Percentiles rank a stretch among this genome's conserved stretches.
Evolutionary conservation across 1,140 invertebrate genomes (phyloP).

Genomic region (Bilobella aurantiaca): DNA sequence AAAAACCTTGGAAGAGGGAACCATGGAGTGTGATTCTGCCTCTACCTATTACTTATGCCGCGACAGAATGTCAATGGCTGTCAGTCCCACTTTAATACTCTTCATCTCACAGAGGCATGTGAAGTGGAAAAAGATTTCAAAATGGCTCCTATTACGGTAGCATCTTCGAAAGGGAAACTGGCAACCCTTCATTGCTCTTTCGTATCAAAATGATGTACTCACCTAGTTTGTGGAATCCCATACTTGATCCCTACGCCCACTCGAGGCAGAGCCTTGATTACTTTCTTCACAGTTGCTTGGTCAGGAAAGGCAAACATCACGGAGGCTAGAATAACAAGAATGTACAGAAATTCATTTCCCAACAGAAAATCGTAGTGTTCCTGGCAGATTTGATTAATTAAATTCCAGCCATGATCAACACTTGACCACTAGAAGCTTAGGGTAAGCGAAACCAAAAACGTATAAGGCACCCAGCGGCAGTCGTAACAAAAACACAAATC

Average conservation of each 20-base stretch:
- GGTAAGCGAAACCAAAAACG: background rate
- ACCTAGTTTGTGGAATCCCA: constrained; percentile 93
- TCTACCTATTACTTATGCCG: too few relatives aligned
- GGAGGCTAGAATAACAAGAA: constrained; percentile 63
- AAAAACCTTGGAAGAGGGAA: too few relatives aligned
- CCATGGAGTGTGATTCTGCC: too few relatives aligned
- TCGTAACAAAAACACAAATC: too few relatives aligned
- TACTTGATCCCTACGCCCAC: constrained; percentile 99
- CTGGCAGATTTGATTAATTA: background rate
- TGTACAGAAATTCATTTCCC: background rate
- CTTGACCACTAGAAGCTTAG: background rate
- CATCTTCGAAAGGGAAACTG: too few relatives aligned
- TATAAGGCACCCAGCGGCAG: too few relatives aligned
- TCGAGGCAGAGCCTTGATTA: constrained; percentile 91
- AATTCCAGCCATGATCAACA: background rate
- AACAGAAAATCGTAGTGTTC: background rate
- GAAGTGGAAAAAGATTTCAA: too few relatives aligned
- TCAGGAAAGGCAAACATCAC: constrained; percentile 97
- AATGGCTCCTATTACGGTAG: too few relatives aligned
- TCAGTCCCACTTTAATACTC: too few relatives aligned
- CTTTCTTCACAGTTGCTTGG: constrained; percentile 92
- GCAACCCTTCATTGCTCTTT: too few relatives aligned
- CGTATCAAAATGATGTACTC: constrained; percentile 36
- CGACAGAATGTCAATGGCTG: too few relatives aligned
- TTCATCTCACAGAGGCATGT: too few relatives aligned